Conservation (phyloP, 2,113 vertebrate species). For the Heterotis niloticus region DNA sequence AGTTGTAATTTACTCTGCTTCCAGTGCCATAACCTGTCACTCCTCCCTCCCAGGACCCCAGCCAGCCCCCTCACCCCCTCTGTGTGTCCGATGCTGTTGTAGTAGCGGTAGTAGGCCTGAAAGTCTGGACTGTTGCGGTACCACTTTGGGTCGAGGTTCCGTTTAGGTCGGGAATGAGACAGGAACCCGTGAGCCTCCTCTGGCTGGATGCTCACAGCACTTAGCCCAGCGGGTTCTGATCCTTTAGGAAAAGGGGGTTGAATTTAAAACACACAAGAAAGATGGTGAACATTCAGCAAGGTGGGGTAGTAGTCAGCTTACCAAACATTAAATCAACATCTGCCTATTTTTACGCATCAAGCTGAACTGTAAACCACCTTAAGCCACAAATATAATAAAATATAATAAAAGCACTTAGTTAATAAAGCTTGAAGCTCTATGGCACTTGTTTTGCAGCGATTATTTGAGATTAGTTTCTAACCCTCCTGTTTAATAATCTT, state of each 20-base stretch:
- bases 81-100: slow-evolving; percentile 73
- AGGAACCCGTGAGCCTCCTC: slow-evolving; percentile 60
- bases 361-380: no score
- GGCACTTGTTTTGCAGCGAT: no score
- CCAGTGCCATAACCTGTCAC: neutral
- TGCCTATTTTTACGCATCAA: no score
- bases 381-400: no score
- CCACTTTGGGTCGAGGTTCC: slow-evolving; percentile 62
- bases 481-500: slow-evolving; percentile 55
- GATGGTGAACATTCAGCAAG: neutral
- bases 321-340: no score
- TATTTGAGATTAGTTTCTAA: slow-evolving; percentile 29
- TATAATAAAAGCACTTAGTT: no score
- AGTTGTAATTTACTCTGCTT: neutral
- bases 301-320: neutral
- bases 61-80: slow-evolving; percentile 59
- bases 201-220: slow-evolving; percentile 45
- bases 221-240: slow-evolving; percentile 52
- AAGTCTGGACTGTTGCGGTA: slow-evolving; percentile 67
- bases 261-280: no score
- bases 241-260: no score
- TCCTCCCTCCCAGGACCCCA: neutral
- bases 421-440: no score
- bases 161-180: slow-evolving; percentile 56
- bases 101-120: slow-evolving; percentile 73